Conservation (phyloP, 1,140 invertebrate species). For the Conopomorpha cramerella region DNA sequence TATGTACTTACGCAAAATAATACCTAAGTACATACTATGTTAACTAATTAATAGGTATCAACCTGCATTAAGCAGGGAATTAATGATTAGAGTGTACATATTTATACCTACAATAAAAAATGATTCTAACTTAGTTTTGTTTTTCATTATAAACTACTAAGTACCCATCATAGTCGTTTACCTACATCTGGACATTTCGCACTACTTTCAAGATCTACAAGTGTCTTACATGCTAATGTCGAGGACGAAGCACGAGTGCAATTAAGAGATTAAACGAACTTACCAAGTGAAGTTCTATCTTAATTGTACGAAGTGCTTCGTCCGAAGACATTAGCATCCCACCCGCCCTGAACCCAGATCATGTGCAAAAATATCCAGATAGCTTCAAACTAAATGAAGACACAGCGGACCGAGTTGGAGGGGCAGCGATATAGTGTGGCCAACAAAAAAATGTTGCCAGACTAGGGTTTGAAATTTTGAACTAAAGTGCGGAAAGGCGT, state of each 20-base stretch:
- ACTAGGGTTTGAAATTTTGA: too few relatives aligned
- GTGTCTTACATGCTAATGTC: background rate
- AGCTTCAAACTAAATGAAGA: too few relatives aligned
- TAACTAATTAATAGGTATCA: background rate
- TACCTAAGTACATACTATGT: background rate
- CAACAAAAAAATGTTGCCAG: too few relatives aligned
- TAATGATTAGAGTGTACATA: background rate
- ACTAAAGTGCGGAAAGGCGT: too few relatives aligned
- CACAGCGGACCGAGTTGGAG: too few relatives aligned
- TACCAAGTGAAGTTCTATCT: slow-evolving; percentile 6
- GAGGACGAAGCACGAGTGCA: background rate
- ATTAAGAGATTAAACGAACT: slow-evolving; percentile 5
- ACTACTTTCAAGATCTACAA: background rate
- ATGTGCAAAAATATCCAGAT: too few relatives aligned
- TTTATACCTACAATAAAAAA: background rate
- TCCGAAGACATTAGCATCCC: background rate
- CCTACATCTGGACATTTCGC: too few relatives aligned
- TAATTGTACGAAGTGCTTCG: background rate
- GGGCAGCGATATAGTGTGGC: too few relatives aligned
- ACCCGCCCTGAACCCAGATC: background rate
- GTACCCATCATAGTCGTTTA: too few relatives aligned
- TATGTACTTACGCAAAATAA: too few relatives aligned
- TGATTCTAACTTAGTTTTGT: background rate
- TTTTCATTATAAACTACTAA: too few relatives aligned
- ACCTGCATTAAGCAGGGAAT: background rate